phyloP scores from a whole-genome alignment of 2,888 invertebrate genomes.

The Dendrolimus pini region DNA sequence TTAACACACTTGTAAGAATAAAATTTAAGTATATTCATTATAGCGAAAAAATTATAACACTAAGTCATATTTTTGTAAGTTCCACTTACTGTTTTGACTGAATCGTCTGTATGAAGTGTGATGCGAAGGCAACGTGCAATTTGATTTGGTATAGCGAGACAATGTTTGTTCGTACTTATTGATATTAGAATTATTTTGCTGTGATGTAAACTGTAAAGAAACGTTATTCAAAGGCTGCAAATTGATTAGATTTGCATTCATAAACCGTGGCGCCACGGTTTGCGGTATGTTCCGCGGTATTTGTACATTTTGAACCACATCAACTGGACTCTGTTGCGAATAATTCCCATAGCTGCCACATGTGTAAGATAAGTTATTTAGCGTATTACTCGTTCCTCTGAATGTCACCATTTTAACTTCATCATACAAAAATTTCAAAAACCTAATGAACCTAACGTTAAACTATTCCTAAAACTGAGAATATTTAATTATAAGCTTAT shows the following conservation, averaged over 20 bases:
- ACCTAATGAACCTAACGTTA: conserved; percentile 64
- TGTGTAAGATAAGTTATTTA: conserved; percentile 47
- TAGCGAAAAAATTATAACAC: too few relatives aligned
- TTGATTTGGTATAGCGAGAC: conserved; percentile 48
- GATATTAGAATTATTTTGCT: conserved; percentile 34
- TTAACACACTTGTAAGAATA: too few relatives aligned
- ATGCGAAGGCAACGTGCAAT: conserved; percentile 52
- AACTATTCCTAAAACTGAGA: conserved; percentile 70
- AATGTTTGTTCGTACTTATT: conserved; percentile 50
- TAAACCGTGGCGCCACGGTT: conserved; percentile 37
- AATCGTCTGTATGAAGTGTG: conserved; percentile 23
- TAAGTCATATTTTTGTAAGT: too few relatives aligned
- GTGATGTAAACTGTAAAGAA: conserved; percentile 44
- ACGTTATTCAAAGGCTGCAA: conserved; percentile 46
- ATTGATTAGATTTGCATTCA: conserved; percentile 46
- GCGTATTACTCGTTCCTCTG: conserved; percentile 55
- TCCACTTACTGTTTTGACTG: not conserved
- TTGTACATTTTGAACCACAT: conserved; percentile 54
- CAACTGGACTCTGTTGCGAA: conserved; percentile 43
- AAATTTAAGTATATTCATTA: too few relatives aligned
- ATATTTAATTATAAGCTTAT: conserved; percentile 58
- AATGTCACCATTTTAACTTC: conserved; percentile 69
- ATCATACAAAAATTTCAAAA: conserved; percentile 67
- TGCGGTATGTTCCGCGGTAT: conserved; percentile 52
- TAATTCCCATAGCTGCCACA: conserved; percentile 51